Evolutionary conservation across 2,797 vertebrate species (phyloP), one percentile per base, ranked within the genome.

Genomic region (Naso thynnoides): DNA sequence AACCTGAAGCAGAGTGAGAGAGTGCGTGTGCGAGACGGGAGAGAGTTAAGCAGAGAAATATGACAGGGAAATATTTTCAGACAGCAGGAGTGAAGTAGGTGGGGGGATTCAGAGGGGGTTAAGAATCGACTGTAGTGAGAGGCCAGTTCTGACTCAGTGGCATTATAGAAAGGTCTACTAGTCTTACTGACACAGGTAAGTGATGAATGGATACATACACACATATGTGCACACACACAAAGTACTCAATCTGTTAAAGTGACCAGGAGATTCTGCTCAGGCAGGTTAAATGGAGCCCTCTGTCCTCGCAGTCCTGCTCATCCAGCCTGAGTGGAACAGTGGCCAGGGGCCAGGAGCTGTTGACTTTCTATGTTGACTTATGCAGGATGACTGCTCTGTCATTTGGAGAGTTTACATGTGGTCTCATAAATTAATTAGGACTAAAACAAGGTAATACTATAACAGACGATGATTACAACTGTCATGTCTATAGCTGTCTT

Each of bases 251-350:
- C 62, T 76, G 56, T 83, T 66, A 60, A 79, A 80, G 72, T 77
- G 65, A 73, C 45, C 19, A 24, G 21, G 45, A 81, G 65, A 83
- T 55, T 84, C 75, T 60, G 75, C 63, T 78, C 23, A 16, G 21
- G 44, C 54, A 41, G 54, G 53, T 77, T 91, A 90, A 93, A 92
- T 84, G 70, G 81, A 75, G 54, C 56, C 73, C 74, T 85, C 62
- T 89, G 82, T 89, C 50, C 65, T 58, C 57, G 19, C 39, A 61
- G 42, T 52, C 42, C 31, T 56, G 58, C 68, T 69, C 26, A 49
- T 56, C 27, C 50, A 38, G 44, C 26, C 66, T 48, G 54, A 77
- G 71, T 64, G 72, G 72, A 76, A 66, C n/a, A 61, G 78, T 10
- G 18, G 67, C 67, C n/a, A 0, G 8, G 24, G 61, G 62, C 63